Evolutionary conservation across 2,888 invertebrate species (phyloP), one percentile per base, ranked within the genome.

Genomic region (Mesodorylaimus sp.): DNA sequence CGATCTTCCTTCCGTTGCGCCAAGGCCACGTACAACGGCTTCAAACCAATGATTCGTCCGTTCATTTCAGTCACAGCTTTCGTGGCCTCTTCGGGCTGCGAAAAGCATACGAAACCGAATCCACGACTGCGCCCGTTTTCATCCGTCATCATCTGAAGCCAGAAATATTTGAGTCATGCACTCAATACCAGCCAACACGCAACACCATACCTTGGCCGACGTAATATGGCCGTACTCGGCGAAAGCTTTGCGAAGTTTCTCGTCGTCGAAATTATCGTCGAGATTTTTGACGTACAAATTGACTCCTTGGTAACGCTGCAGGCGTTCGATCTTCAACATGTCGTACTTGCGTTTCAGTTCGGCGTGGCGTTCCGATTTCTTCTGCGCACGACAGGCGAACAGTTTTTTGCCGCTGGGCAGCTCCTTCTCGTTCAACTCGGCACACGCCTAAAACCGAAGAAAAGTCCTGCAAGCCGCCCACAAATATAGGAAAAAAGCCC

Each of bases 61-160:
- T 97, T 97, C 85, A 97, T 87, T 70, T 97, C 95, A 3, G 93
- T 95, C 1, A 99, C 93, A 47, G 95, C 97, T 68, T 91, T 91
- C 2, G 95, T 97, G 10, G 97, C 95, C 71, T 97, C 95, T 68
- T 93, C 91, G 0, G 91, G 86, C 21, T 86, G 81, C 52, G 87
- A 87, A 68, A 97, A 97, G 73, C 97, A 97, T 23, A 99, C 97
- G 70, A 97, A 97, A 32, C 97, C 97, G 70, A 99, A 99, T 51
- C 97, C 97, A 59, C 73, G 73, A 39, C 73, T 73, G 50, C 74
- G 65, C 2, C 85, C 85, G 66, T 86, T 52, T 50, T 64, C 86
- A 67, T 89, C 89, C 69, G 83, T 75, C 89, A 91, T 91, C 1
- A 89, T 83, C 79, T 79, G 61, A n/a, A n/a, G n/a, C n/a, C n/a